These are phyloP conservation scores for Sylvilagus bachmani DNA, from an alignment of 2,113 vertebrate species.

Conservation along the genomic window DNA sequence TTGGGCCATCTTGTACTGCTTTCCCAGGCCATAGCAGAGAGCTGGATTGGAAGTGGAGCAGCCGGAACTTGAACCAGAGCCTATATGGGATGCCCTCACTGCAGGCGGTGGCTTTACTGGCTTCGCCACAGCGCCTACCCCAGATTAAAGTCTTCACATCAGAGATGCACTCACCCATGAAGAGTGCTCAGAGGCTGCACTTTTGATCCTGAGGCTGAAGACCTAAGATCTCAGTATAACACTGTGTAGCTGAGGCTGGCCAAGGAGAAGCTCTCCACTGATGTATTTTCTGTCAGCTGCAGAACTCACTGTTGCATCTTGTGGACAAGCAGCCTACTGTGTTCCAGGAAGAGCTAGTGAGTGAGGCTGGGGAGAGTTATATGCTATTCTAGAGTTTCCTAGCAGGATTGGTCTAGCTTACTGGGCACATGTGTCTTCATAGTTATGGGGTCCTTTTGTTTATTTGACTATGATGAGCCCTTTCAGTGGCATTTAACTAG, in stretches of 20 bases:
- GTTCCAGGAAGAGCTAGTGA: background rate
- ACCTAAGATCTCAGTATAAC: background rate
- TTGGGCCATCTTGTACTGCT: too few relatives aligned
- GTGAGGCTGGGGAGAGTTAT: background rate
- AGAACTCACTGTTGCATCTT: background rate
- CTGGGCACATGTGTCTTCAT: background rate
- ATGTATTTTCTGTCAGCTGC: background rate
- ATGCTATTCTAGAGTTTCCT: background rate
- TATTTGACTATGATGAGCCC: background rate
- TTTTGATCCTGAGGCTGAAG: background rate
- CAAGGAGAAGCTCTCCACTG: background rate
- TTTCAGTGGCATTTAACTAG: background rate
- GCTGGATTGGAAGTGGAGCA: too few relatives aligned
- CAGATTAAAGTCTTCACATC: too few relatives aligned
- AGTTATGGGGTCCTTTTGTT: background rate
- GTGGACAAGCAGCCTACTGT: background rate
- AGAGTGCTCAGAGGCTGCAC: background rate
- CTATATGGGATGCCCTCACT: too few relatives aligned
- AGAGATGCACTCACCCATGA: background rate
- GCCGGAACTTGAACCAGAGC: too few relatives aligned
- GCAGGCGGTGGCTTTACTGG: too few relatives aligned
- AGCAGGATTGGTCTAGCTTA: background rate
- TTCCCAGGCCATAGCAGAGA: too few relatives aligned
- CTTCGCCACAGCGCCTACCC: too few relatives aligned
- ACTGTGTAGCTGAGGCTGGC: background rate